A percentile compares a stretch with the other conserved stretches of the same genome.
Evolutionary conservation across 2,797 vertebrate species (phyloP).

Genomic region (Sebastes minor): DNA sequence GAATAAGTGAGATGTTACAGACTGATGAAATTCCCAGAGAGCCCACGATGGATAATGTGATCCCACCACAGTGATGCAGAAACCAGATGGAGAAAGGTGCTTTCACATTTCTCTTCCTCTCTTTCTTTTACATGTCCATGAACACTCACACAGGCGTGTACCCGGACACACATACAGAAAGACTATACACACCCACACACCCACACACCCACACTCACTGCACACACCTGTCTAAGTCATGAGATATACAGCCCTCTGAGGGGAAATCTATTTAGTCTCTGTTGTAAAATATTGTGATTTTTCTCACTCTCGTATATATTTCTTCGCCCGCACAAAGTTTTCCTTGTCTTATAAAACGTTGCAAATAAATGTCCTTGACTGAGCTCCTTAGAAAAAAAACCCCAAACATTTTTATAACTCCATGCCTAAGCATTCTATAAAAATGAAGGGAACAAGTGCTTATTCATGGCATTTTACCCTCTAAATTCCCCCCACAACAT

Average conservation of each 20-base stretch:
- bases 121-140: slow-evolving; percentile 21
- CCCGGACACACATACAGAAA: slow-evolving; percentile 22
- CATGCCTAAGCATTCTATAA: too few relatives aligned
- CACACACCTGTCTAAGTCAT: slow-evolving; percentile 67
- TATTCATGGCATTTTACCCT: not conserved
- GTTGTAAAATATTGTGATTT: slow-evolving; percentile 70
- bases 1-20: slow-evolving; percentile 84
- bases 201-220: slow-evolving; percentile 4
- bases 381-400: not conserved
- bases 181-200: slow-evolving; percentile 26
- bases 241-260: slow-evolving; percentile 61
- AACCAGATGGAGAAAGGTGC: slow-evolving; percentile 80
- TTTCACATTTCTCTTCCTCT: slow-evolving; percentile 44
- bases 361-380: slow-evolving; percentile 18
- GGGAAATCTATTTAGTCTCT: slow-evolving; percentile 67
- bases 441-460: not conserved
- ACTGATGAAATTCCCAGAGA: slow-evolving; percentile 83
- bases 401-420: not conserved
- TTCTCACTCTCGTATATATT: slow-evolving; percentile 62
- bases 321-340: slow-evolving; percentile 42
- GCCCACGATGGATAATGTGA: slow-evolving; percentile 75
- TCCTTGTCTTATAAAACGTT: slow-evolving; percentile 30
- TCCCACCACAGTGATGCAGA: slow-evolving; percentile 75
- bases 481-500: not conserved
- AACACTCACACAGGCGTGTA: slow-evolving; percentile 31